Conservation (phyloP, 2,888 invertebrate genomes). For the Nematopogon swammerdamellus region DNA sequence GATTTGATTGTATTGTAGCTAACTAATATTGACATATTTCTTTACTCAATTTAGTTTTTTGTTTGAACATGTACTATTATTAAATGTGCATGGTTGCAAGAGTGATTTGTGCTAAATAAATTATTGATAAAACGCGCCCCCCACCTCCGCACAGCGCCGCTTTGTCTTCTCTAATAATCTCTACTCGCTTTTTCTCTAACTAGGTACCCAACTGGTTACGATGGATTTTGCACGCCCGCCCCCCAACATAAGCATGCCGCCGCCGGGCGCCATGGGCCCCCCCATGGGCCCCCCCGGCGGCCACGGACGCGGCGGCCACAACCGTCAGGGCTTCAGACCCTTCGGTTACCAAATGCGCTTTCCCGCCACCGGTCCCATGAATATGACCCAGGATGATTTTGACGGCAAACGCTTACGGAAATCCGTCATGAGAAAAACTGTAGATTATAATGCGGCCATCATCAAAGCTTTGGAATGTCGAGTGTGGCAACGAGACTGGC, state of each 20-base stretch:
- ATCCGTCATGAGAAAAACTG: slow-evolving; percentile 96
- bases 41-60: no score
- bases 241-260: slow-evolving; percentile 24
- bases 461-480: slow-evolving; percentile 90
- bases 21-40: no score
- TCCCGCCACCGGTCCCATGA: slow-evolving; percentile 56
- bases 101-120: no score
- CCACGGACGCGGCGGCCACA: slow-evolving; percentile 36
- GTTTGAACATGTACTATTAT: no score
- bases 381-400: slow-evolving; percentile 83
- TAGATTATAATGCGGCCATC: slow-evolving; percentile 95
- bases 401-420: slow-evolving; percentile 95
- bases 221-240: slow-evolving; percentile 52
- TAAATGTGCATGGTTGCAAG: no score
- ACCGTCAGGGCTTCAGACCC: slow-evolving; percentile 48
- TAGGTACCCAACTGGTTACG: slow-evolving; percentile 42
- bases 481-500: slow-evolving; percentile 91
- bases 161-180: background rate
- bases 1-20: no score
- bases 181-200: slow-evolving; percentile 27
- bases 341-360: slow-evolving; percentile 47
- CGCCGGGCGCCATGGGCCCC: slow-evolving; percentile 15
- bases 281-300: slow-evolving; percentile 19
- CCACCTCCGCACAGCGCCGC: background rate
- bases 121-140: no score